A percentile compares a stretch with the other conserved stretches of the same genome.
Conservation (phyloP, 2,888 invertebrate genomes). For the Drosophila ezoana region DNA sequence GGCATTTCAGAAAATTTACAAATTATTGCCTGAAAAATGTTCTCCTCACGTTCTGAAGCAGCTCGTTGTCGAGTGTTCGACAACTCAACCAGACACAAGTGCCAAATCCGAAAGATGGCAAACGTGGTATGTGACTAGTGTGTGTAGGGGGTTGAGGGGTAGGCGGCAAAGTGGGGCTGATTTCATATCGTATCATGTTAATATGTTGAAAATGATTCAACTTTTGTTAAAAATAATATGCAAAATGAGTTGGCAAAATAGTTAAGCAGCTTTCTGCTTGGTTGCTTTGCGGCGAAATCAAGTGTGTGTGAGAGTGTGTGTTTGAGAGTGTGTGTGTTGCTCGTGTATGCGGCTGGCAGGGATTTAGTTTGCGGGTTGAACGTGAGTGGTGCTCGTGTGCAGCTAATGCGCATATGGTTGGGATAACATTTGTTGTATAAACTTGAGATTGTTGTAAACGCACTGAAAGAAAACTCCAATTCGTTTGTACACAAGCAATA, state of each 20-base stretch:
- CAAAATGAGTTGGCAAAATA: constrained; percentile 71
- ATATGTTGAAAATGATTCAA: constrained; percentile 66
- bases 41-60: constrained; percentile 36
- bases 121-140: not conserved
- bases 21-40: constrained; percentile 61
- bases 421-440: constrained; percentile 27
- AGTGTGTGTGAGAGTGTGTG: constrained; percentile 26
- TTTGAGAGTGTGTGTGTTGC: constrained; percentile 7
- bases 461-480: constrained; percentile 12
- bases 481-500: not conserved
- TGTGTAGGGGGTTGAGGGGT: not conserved
- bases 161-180: not conserved
- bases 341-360: constrained; percentile 17
- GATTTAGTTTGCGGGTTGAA: constrained; percentile 33
- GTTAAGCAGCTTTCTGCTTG: constrained; percentile 69
- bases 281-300: constrained; percentile 56
- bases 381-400: constrained; percentile 35
- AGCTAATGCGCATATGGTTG: constrained; percentile 36
- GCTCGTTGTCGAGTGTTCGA: constrained; percentile 39
- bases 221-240: constrained; percentile 67
- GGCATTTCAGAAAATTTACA: constrained; percentile 56
- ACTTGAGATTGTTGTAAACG: not conserved
- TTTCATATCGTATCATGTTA: constrained; percentile 48
- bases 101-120: constrained; percentile 32
- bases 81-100: constrained; percentile 64